Evolutionary conservation across 2,113 vertebrate genomes (phyloP).

Genomic region (Lepus europaeus): DNA sequence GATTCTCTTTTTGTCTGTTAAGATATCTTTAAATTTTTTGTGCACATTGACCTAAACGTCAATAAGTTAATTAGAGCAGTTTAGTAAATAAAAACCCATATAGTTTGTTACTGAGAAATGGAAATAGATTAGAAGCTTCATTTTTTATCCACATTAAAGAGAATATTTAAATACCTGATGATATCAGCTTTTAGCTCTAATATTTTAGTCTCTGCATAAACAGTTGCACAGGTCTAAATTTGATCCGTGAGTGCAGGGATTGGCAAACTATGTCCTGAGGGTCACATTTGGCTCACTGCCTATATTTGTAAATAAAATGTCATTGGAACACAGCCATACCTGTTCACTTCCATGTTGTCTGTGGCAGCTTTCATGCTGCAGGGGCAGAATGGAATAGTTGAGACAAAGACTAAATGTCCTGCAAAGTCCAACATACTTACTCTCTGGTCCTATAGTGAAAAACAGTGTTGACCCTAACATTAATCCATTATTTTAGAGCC

Average conservation of each 20-base stretch:
- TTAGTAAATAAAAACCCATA: background rate
- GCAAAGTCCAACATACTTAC: background rate
- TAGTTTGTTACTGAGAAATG: background rate
- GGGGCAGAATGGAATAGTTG: background rate
- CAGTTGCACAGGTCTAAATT: background rate
- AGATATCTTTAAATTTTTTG: background rate
- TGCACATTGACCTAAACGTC: background rate
- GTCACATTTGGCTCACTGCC: background rate
- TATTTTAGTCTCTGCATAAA: background rate
- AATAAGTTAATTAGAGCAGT: constrained; percentile 7
- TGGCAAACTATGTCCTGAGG: background rate
- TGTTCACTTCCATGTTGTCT: background rate
- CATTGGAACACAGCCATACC: background rate
- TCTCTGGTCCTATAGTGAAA: background rate
- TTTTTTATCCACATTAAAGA: background rate
- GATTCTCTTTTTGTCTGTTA: background rate
- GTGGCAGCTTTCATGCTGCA: background rate
- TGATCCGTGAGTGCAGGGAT: background rate
- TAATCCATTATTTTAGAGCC: background rate
- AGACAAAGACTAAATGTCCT: background rate
- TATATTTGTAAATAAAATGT: background rate
- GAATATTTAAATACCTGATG: constrained; percentile 10
- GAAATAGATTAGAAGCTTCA: constrained; percentile 1
- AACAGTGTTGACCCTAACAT: background rate
- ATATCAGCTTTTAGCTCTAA: background rate